phyloP scores from a whole-genome alignment of 2,113 vertebrate species.

The Istiophorus platypterus region DNA sequence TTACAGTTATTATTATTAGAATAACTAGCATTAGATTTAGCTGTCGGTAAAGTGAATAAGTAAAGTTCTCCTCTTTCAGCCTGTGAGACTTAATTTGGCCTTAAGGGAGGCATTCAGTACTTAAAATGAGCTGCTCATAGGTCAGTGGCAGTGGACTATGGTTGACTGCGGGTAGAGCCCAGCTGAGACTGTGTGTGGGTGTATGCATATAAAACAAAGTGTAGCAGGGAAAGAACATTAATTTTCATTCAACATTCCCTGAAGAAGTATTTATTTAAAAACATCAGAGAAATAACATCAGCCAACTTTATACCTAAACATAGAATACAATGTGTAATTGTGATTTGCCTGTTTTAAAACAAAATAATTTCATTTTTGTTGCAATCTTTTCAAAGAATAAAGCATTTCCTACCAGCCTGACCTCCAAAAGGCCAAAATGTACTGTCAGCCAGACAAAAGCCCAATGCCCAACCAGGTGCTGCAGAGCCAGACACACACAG shows the following conservation, averaged over 20 bases:
- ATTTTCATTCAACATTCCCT: conserved; percentile 28
- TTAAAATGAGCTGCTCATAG: conserved; percentile 48
- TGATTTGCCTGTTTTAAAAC: conserved; percentile 19
- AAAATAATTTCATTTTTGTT: conserved; percentile 16
- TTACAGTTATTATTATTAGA: conserved; percentile 6
- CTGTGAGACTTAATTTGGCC: conserved; percentile 27
- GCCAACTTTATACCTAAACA: conserved; percentile 29
- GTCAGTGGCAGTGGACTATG: conserved; percentile 56
- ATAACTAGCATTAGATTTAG: conserved; percentile 2
- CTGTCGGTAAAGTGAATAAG: conserved; percentile 28
- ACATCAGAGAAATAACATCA: conserved; percentile 33
- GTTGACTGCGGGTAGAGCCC: conserved; percentile 31
- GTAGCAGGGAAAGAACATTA: conserved; percentile 22
- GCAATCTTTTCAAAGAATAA: conserved; percentile 32
- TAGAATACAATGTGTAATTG: conserved; percentile 15
- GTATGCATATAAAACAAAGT: conserved; percentile 51
- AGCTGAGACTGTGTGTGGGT: conserved; percentile 44
- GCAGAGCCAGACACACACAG: conserved; percentile 20
- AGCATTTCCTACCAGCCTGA: conserved; percentile 10
- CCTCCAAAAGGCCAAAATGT: conserved; percentile 31
- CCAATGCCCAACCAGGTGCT: conserved; percentile 37
- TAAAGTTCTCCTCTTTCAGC: conserved; percentile 16
- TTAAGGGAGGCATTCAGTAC: conserved; percentile 38
- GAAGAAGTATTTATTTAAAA: conserved; percentile 22
- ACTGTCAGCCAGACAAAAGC: conserved; percentile 23